Evolutionary conservation across 2,888 invertebrate species (phyloP), one percentile per base, ranked within the genome.

Genomic region (Oxyscelio sp.): DNA sequence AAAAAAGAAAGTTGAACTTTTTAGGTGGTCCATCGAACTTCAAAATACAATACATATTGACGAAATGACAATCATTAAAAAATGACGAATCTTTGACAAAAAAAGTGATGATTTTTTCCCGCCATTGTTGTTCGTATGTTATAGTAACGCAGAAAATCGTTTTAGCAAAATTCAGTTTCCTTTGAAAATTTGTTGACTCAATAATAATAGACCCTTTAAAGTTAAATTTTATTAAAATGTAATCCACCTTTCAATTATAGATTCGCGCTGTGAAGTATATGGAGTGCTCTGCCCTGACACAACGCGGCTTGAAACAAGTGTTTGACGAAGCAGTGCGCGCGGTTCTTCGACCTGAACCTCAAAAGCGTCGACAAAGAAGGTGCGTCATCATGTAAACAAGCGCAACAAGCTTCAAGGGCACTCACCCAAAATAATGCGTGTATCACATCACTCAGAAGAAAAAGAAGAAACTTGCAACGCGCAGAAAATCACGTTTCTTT

Each of bases 231-330:
- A 38, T 38, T 38, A 38, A 38, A 38, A 38, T 27, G 27, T 4
- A 34, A 9, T 34, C 34, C 34, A 34, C 34, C 9, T 34, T 34
- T 34, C 4, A 34, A 34, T 34, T 15, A 70, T 77, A 94, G 97
- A 98, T 99, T 93, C 96, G 99, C 94, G 99, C 99, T 89, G 98
- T 99, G 75, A 99, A 99, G 95, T 99, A 99, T 94, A 98, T 99
- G 97, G 99, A 99, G 95, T 99, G 99, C 95, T 99, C 99, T 71
- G 99, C 99, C 82, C 95, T 99, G 89, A 99, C 99, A 90, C 99
- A 99, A 95, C 96, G 99, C 93, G 99, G 99, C 85, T 96, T 99
- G 75, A 99, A 99, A 95, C 95, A 98, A 98, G 99, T 99, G 78
- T 99, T 99, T 95, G 99, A 99, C 93, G 99, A 99, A 95, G 99